A percentile compares a stretch with the other conserved stretches of the same genome.
Evolutionary conservation across 2,113 vertebrate species (phyloP).

Genomic region (Myocastor coypus): DNA sequence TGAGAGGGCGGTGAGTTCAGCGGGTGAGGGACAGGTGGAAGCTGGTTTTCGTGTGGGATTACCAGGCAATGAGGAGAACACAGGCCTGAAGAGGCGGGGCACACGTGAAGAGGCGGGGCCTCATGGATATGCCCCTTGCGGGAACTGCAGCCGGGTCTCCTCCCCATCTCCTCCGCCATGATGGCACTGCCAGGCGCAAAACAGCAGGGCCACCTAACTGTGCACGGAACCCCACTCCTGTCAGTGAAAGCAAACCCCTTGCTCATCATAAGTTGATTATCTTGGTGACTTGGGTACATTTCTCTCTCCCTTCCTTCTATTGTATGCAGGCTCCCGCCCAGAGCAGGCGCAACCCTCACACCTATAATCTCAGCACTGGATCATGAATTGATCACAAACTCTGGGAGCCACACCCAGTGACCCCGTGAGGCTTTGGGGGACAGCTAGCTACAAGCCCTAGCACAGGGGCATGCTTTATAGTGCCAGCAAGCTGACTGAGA

Average conservation of each 20-base stretch:
- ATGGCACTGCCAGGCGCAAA: neutral
- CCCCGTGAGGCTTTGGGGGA: too few species aligned
- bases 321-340: too few species aligned
- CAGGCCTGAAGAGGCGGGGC: neutral
- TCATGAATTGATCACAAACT: too few species aligned
- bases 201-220: neutral
- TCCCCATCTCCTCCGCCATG: neutral
- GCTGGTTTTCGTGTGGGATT: neutral
- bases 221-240: neutral
- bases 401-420: too few species aligned
- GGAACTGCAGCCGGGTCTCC: too few species aligned
- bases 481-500: neutral
- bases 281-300: too few species aligned
- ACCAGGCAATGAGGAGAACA: neutral
- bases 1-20: neutral
- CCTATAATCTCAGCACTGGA: too few species aligned
- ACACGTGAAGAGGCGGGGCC: neutral
- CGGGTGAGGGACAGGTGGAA: neutral
- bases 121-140: neutral
- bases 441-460: too few species aligned
- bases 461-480: neutral
- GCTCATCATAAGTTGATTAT: neutral
- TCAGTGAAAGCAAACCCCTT: neutral
- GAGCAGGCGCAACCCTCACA: too few species aligned
- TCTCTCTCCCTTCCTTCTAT: too few species aligned